These are phyloP conservation scores for Dipodomys ordii DNA, from an alignment of 2,113 vertebrate species.

Conservation along the genomic window DNA sequence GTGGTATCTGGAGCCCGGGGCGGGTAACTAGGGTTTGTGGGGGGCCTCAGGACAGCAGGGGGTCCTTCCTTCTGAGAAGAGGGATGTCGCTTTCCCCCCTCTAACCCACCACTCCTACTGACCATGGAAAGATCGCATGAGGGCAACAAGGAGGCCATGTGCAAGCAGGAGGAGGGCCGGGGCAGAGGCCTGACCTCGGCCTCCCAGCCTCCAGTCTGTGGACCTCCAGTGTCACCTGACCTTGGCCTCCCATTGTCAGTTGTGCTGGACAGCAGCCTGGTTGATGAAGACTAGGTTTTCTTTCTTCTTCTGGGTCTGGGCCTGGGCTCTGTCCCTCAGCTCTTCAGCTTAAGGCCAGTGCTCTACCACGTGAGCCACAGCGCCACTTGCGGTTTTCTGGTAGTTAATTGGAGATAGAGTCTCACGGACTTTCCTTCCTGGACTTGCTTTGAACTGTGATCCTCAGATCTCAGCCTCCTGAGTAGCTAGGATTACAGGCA, in stretches of 20 bases:
- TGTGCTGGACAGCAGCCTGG: background rate
- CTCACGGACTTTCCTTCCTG: too few relatives aligned
- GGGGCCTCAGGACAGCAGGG: background rate
- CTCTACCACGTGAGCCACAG: too few relatives aligned
- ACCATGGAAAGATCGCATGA: accelerated
- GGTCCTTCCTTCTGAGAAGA: background rate
- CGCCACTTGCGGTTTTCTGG: too few relatives aligned
- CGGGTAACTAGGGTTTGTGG: background rate
- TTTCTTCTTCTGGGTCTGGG: too few relatives aligned
- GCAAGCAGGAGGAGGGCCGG: background rate
- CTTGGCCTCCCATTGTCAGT: background rate
- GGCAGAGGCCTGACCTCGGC: too few relatives aligned
- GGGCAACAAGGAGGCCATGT: background rate
- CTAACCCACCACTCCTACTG: background rate
- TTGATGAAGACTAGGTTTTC: background rate
- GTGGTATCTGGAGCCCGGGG: background rate
- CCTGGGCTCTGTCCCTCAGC: too few relatives aligned
- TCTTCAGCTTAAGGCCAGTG: too few relatives aligned
- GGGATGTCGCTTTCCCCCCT: background rate
- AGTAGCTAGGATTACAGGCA: too few relatives aligned
- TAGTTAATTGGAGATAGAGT: too few relatives aligned
- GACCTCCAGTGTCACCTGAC: background rate
- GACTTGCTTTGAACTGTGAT: too few relatives aligned
- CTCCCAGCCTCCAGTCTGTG: background rate
- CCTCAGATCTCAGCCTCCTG: too few relatives aligned